Base-by-base conservation (phyloP, 1,140 invertebrate genomes). In the Papilio machaon region DNA sequence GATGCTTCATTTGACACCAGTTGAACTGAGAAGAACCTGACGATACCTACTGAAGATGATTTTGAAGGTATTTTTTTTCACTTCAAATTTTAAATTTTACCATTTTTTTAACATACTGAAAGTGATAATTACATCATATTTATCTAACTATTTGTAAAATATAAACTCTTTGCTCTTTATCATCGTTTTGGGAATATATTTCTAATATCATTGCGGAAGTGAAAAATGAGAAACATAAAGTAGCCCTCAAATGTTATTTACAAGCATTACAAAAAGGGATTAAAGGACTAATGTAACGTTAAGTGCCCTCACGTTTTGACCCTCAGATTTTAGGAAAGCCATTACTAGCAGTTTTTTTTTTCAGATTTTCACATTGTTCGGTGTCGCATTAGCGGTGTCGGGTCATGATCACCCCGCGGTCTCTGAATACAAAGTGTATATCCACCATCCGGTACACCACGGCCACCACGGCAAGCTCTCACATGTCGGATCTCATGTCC, bases 401-500 rank as follows among this genome's bases (percentile, higher is more conserved):
- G 89, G 85, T 11, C 74, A 87, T 82, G 86, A 80, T 76, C 89
- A 84, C 73, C 58, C 73, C 23, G 85, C 91, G 23, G 82, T 82
- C 58, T 92, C 91, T 11, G 89, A 92, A 80, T 90, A 92, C 81
- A 84, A 82, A 67, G 78, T 91, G 1, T 82, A 81, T 67, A 82
- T 86, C 78, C 83, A 86, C 81, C 83, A 82, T 49, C 79, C 15
- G 47, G 79, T 80, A 73, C 81, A 80, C 77, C 79, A 77, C 19
- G 70, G 82, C 6, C 83, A 88, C 73, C 80, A 86, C 52, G 87
- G 86, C 8, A 83, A 88, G 64, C 81, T 88, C 13, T 64, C 60
- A 23, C 87, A 91, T 67, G 85, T 88, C 43, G 89, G 85, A 80
- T 76, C 77, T 52, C 79, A 90, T 4, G 80, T 82, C 73, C 87